A percentile compares a stretch with the other conserved stretches of the same genome.
Evolutionary conservation across 2,888 invertebrate genomes (phyloP).

Genomic region (Cabera pusaria): DNA sequence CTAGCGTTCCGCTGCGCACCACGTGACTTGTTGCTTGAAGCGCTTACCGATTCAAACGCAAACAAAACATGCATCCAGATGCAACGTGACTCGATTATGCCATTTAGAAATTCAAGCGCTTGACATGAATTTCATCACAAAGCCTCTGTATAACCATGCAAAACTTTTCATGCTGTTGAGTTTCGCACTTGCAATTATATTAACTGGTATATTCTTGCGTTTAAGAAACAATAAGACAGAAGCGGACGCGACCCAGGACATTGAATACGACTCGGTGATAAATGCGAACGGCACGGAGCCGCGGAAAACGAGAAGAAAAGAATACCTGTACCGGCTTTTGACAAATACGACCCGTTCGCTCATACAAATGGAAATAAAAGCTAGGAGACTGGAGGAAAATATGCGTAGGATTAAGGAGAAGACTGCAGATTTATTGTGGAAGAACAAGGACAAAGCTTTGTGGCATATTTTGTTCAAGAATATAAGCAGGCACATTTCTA

Average conservation of each 20-base stretch:
- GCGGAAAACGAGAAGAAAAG: slow-evolving; percentile 71
- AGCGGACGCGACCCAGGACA: slow-evolving; percentile 46
- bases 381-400: slow-evolving; percentile 81
- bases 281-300: slow-evolving; percentile 64
- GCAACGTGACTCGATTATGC: slow-evolving; percentile 49
- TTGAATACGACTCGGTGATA: slow-evolving; percentile 62
- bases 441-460: slow-evolving; percentile 79
- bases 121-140: slow-evolving; percentile 75
- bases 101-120: slow-evolving; percentile 35
- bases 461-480: slow-evolving; percentile 82
- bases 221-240: slow-evolving; percentile 31
- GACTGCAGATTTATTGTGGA: slow-evolving; percentile 82
- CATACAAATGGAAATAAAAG: slow-evolving; percentile 84
- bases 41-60: slow-evolving; percentile 37
- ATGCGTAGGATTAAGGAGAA: slow-evolving; percentile 83
- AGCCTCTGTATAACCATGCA: slow-evolving; percentile 66
- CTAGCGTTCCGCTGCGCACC: slow-evolving; percentile 49
- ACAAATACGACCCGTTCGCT: slow-evolving; percentile 82
- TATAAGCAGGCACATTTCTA: slow-evolving; percentile 78
- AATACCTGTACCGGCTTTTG: slow-evolving; percentile 80
- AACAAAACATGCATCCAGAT: slow-evolving; percentile 55
- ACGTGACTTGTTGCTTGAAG: slow-evolving; percentile 75
- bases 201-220: slow-evolving; percentile 63
- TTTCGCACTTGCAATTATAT: slow-evolving; percentile 59
- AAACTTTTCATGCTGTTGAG: slow-evolving; percentile 65